These are phyloP conservation scores for Cephalopholis sonnerati DNA, from an alignment of 2,113 vertebrate genomes.

Conservation along the genomic window DNA sequence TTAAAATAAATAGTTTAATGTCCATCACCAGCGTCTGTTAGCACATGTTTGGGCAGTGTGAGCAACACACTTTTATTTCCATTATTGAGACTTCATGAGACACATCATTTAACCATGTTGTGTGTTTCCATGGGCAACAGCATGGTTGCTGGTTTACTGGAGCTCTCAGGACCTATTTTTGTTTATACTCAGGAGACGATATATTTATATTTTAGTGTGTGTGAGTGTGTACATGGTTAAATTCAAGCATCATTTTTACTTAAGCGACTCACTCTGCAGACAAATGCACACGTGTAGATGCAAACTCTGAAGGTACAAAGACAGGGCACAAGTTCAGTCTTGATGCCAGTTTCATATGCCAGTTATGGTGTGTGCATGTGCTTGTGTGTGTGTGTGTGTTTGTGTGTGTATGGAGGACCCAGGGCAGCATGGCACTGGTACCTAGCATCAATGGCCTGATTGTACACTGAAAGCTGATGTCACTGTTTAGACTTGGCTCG, in stretches of 20 bases:
- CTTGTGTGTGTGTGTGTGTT: background rate
- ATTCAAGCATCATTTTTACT: background rate
- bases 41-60: background rate
- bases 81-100: background rate
- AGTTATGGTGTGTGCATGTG: conserved; percentile 8
- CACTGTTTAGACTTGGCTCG: conserved; percentile 51
- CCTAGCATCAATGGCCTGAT: conserved; percentile 79
- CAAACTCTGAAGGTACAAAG: background rate
- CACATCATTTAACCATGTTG: background rate
- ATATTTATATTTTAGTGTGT: background rate
- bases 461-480: conserved; percentile 79
- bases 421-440: conserved; percentile 66
- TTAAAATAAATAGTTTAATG: background rate
- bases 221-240: background rate
- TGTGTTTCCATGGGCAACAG: conserved; percentile 10
- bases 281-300: background rate
- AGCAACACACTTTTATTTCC: background rate
- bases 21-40: background rate
- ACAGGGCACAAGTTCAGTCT: too few relatives aligned
- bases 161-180: background rate
- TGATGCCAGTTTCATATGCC: background rate
- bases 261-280: background rate
- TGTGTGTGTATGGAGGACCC: conserved; percentile 6
- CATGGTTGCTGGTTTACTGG: background rate
- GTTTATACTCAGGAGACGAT: background rate